Conservation (phyloP, 1,140 invertebrate species). For the Pentalonia nigronervosa region DNA sequence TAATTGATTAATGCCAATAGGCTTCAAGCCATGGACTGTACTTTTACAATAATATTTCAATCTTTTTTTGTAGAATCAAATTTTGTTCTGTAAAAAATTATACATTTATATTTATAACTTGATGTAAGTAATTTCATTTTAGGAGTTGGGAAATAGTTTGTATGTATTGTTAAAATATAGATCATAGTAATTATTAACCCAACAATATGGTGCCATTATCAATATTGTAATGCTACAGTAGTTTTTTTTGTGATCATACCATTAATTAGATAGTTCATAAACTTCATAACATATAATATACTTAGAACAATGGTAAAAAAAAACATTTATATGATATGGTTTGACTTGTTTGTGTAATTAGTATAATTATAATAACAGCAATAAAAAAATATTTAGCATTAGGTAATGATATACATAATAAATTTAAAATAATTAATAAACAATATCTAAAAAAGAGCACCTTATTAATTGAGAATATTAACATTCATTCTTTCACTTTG, state of each 20-base stretch:
- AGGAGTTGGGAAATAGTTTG: neutral
- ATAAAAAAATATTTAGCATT: conserved; percentile 36
- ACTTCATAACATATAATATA: neutral
- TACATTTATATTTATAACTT: neutral
- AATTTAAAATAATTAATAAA: neutral
- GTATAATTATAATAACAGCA: neutral
- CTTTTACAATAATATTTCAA: neutral
- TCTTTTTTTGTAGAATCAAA: neutral
- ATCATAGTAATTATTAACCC: conserved; percentile 6
- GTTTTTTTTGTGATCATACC: neutral
- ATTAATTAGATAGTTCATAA: neutral
- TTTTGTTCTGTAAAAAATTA: conserved; percentile 7
- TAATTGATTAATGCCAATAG: neutral
- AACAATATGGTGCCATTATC: neutral
- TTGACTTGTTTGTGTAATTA: neutral
- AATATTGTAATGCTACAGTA: neutral
- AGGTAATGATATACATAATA: neutral
- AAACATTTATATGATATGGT: conserved; percentile 23
- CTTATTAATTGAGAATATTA: conserved; percentile 21
- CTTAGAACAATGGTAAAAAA: neutral
- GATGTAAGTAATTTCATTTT: neutral
- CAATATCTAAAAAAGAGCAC: neutral
- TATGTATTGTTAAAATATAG: neutral
- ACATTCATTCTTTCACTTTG: neutral
- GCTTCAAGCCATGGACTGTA: neutral